Evolutionary conservation across 2,888 invertebrate genomes (phyloP), one percentile per base, ranked within the genome.

Genomic region (Rotaria magnacalcarata): DNA sequence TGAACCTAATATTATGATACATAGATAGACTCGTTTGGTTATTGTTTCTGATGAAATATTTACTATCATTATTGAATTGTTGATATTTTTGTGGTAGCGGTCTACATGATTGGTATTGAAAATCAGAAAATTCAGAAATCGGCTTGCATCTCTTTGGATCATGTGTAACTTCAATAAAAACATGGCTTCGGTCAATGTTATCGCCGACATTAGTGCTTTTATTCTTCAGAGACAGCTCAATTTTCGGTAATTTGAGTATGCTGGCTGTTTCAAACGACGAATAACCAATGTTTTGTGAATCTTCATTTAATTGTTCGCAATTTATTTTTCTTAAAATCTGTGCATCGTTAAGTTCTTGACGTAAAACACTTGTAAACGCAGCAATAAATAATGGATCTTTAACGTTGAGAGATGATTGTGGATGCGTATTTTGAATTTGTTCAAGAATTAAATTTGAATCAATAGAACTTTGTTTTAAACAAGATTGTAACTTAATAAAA

Each of bases 311-410:
- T 67, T 67, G 34, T 34, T 27, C 34, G 16, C 1, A 4, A 67
- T 67, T 34, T 16, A 34, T 34, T 27, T 67, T 11, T 27, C 34
- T 67, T 34, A 47, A 4, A 47, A 47, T 11, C 11, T 47, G 24
- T 80, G 80, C 80, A 80, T 80, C 80, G 47, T n/a, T 4, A 47
- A 80, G 80, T 80, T 80, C 80, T 80, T 80, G 34, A 7, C 80
- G 80, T 11, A 80, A 5, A 47, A n/a, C 47, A n/a, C 24, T 47
- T 24, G 34, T 80, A 80, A 80, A 80, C 21, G 16, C 24, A 24
- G 80, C 80, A n/a, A 80, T 24, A 47, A 80, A 80, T 47, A 47
- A 14, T 80, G 80, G 47, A n/a, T 80, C 80, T 24, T 47, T 24
- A 5, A 24, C 47, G 14, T 10, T n/a, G 2, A 80, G n/a, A 10